phyloP scores from a whole-genome alignment of 2,113 vertebrate genomes.

The Gallinago undulata region DNA sequence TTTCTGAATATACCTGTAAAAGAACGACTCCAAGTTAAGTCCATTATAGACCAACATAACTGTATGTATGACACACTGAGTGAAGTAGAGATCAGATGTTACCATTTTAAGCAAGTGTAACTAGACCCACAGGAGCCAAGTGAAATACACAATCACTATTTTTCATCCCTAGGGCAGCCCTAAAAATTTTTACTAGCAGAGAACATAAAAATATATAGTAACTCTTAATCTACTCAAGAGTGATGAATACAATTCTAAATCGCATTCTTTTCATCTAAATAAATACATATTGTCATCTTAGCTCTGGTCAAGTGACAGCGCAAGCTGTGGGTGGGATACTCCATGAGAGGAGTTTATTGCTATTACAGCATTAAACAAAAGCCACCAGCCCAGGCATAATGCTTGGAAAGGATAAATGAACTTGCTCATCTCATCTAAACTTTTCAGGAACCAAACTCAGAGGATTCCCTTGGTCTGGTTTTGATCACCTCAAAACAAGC shows the following conservation, averaged over 20 bases:
- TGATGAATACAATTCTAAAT: not conserved
- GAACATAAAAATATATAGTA: not conserved
- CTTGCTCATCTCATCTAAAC: not conserved
- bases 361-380: not conserved
- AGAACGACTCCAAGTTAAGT: not conserved
- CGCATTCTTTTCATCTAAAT: not conserved
- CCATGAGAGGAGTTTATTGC: not conserved
- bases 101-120: not conserved
- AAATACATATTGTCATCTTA: not conserved
- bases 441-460: not conserved
- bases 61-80: not conserved
- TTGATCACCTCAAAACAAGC: not conserved
- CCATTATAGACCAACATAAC: rapidly evolving
- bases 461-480: not conserved
- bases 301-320: not conserved
- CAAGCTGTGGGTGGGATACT: not conserved
- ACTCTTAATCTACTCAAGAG: not conserved
- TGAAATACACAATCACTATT: not conserved
- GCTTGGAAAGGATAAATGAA: not conserved
- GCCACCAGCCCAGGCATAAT: not conserved
- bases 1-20: not conserved
- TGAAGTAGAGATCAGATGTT: not conserved
- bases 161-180: not conserved
- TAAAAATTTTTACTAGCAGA: not conserved
- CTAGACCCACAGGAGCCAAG: not conserved